Evolutionary conservation across 2,113 vertebrate genomes (phyloP).

Genomic region (Elgaria multicarinata): DNA sequence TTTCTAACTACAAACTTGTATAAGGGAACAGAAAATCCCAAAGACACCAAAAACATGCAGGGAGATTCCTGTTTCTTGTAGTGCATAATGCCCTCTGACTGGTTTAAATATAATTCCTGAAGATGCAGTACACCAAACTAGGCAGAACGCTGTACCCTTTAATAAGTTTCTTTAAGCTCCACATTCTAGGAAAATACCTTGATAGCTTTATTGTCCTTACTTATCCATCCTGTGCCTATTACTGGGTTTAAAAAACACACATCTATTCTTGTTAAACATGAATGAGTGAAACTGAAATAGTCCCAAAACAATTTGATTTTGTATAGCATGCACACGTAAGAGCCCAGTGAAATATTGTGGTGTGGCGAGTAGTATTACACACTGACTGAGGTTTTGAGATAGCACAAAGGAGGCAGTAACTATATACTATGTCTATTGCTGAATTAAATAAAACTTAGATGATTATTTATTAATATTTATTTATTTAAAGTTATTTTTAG

Average conservation of each 20-base stretch:
- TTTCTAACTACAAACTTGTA: slow-evolving; percentile 20
- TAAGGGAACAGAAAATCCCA: slow-evolving; percentile 27
- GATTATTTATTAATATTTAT: too few relatives aligned
- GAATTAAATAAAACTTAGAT: background rate
- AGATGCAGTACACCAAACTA: background rate
- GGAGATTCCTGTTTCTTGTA: slow-evolving; percentile 29
- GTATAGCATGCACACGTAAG: background rate
- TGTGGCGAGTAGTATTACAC: background rate
- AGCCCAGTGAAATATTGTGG: background rate
- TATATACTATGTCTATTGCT: background rate
- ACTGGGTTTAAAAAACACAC: background rate
- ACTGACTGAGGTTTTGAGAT: background rate
- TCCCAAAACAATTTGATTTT: background rate
- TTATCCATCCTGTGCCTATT: slow-evolving; percentile 6
- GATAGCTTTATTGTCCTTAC: slow-evolving; percentile 43
- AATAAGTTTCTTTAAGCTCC: slow-evolving; percentile 57
- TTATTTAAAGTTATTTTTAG: too few relatives aligned
- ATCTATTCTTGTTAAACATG: slow-evolving; percentile 15
- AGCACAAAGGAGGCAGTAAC: background rate
- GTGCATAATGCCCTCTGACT: slow-evolving; percentile 1
- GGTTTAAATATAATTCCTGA: slow-evolving; percentile 20
- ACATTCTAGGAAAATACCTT: slow-evolving; percentile 42
- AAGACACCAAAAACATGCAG: slow-evolving; percentile 9
- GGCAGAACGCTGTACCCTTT: slow-evolving; percentile 33
- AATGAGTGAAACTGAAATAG: slow-evolving; percentile 1